Base-by-base conservation (phyloP, 2,113 vertebrate species). In the Tragelaphus buxtoni region DNA sequence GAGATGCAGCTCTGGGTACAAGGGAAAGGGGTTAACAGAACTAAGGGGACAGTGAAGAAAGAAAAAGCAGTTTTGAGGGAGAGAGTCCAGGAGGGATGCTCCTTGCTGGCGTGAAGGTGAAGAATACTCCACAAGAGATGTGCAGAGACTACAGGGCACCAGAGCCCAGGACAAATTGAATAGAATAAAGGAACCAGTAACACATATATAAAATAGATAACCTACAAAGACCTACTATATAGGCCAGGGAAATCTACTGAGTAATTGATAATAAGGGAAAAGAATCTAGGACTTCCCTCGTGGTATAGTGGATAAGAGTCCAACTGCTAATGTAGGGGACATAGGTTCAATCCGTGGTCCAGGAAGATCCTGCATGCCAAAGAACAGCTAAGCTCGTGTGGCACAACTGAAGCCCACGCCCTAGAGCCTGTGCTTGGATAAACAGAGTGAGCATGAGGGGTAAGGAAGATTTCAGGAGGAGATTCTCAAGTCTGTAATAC, bases 291-390 rank as follows among this genome's bases (percentile, higher is more conserved):
- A 42, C 65, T 39, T 39, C 65, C 20, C 35, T 72, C 9, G 35
- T 72, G 20, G 35, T 42, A 42, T 35, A 72, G 35, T 42, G 20
- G 69, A 0, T 42, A 72, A 72, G 69, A 72, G 39, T 13, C 20
- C 69, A 69, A 5, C n/a, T 20, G 2, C 9, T 35, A 69, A 69
- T 18, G 20, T 3, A 42, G 20, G 35, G 35, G 20, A 22, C 35
- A 42, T 5, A 24, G 65, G 3, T 42, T 24, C 35, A 2, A 20
- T 10, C n/a, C 1, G 0, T 5, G n/a, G 4, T 20, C 9, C 69
- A 24, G 69, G 20, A 72, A 72, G 35, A 72, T 24, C 35, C 69
- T 5, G 3, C 69, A 7, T 26, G 35, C 5, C 35, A 12, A 22
- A 42, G 35, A 72, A 72, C 10, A 7, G 3, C 69, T 72, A 42